phyloP scores from a whole-genome alignment of 2,888 invertebrate genomes.

The Tortricodes alternella region DNA sequence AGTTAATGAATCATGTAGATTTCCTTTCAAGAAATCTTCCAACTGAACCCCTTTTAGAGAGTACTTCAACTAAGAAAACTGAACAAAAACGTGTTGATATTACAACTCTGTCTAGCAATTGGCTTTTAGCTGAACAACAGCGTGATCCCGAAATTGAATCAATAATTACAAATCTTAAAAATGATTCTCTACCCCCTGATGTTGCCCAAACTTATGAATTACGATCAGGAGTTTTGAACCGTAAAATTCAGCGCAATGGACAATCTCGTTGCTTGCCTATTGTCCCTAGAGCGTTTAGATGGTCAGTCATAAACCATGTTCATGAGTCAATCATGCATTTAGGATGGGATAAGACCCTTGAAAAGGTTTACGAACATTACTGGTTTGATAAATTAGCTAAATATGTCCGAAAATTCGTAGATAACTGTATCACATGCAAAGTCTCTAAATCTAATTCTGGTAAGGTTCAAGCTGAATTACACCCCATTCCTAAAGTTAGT shows the following conservation, averaged over 20 bases:
- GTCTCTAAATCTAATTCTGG: constrained; percentile 10
- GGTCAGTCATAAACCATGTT: background rate
- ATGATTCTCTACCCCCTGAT: background rate
- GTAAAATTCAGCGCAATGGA: background rate
- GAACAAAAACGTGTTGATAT: background rate
- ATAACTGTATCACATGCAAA: constrained; percentile 17
- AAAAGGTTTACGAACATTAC: constrained; percentile 4
- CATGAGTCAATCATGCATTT: background rate
- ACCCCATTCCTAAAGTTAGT: background rate
- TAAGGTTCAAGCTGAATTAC: background rate
- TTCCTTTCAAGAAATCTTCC: background rate
- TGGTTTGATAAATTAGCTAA: constrained; percentile 10
- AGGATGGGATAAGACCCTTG: background rate
- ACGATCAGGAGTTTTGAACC: background rate
- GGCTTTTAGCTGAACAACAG: background rate
- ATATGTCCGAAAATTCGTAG: constrained; percentile 24
- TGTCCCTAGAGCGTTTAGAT: background rate
- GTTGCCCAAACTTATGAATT: background rate
- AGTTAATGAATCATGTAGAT: background rate
- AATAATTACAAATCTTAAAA: background rate
- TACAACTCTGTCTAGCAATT: background rate
- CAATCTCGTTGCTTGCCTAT: background rate
- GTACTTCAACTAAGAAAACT: background rate
- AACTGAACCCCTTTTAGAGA: no score
- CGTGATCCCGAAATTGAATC: background rate